Evolutionary conservation across 2,113 vertebrate genomes (phyloP), one percentile per base, ranked within the genome.

Genomic region (Oncorhynchus nerka): DNA sequence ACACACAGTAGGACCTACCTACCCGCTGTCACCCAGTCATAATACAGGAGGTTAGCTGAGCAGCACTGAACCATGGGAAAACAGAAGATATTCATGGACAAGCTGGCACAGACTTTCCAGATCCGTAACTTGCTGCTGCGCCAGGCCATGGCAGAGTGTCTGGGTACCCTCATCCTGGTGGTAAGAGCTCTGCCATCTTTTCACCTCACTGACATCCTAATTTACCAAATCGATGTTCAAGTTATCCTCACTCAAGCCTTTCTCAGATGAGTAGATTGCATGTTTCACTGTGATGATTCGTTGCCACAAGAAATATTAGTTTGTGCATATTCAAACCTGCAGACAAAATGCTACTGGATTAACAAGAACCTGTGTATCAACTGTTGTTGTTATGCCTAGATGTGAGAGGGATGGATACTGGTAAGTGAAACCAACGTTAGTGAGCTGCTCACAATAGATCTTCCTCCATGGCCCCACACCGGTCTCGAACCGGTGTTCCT

Each of bases 101-200:
- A 94, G 80, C 62, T 97, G 32, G 83, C 94, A 15, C 83, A 74
- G 3, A 89, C 93, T 91, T 91, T 97, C 77, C 95, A 94, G 79
- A 93, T 99, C 87, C 93, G 95, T 26, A 95, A 97, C 87, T 86
- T 93, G 77, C 81, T 98, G 76, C 83, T 97, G 15, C 95, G 97
- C 9, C 96, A 99, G 84, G 96, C 94, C 0, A 85, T 99, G 83
- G 96, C 97, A 0, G 97, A 99, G 81, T 98, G 96, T 83, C 89
- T 99, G 70, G 97, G 97, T 51, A 99, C 96, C 0, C 93, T 99
- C 76, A 95, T 99, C 82, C 92, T 98, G 65, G 97, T 99, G 95
- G 97, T 98, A 90, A 95, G 97, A 39, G 20, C n/a, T 64, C 20
- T 22, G 8, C 39, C 9, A 45, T 11, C 9, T 11, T 45, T 39